Percentiles rank a stretch among this genome's conserved stretches.
These are phyloP conservation scores for Xiphophorus hellerii DNA, from an alignment of 2,113 vertebrate species.

Conservation along the genomic window DNA sequence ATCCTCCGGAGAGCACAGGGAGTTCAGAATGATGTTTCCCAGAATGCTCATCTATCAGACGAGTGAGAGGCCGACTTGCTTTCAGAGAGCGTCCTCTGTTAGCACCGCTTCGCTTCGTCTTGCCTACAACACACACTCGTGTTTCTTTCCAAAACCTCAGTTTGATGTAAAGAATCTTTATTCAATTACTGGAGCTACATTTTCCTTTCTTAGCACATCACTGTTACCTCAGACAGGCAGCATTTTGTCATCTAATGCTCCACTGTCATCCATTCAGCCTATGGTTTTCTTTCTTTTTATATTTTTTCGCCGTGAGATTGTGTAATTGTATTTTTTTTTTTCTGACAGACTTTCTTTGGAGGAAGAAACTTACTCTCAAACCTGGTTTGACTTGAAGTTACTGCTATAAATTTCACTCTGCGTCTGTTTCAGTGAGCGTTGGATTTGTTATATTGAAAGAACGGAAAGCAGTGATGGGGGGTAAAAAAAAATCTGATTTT, in stretches of 20 bases:
- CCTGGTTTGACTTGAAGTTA: neutral
- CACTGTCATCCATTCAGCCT: neutral
- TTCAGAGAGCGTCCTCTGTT: constrained; percentile 28
- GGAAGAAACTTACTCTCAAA: neutral
- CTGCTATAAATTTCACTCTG: neutral
- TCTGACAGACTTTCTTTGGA: neutral
- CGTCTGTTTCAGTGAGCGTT: no score
- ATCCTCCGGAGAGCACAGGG: constrained; percentile 56
- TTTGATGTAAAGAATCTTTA: constrained; percentile 46
- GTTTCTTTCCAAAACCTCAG: constrained; percentile 30
- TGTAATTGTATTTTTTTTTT: neutral
- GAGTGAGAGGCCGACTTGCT: constrained; percentile 29
- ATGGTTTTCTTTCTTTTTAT: neutral
- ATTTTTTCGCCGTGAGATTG: neutral
- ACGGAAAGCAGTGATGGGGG: neutral
- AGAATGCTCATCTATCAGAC: constrained; percentile 62
- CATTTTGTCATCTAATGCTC: neutral
- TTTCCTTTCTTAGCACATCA: constrained; percentile 15
- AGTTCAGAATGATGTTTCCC: constrained; percentile 57
- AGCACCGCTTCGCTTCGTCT: constrained; percentile 6
- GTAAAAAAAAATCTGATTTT: no score
- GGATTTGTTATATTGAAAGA: neutral
- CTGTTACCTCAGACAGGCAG: constrained; percentile 21
- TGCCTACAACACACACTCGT: constrained; percentile 17
- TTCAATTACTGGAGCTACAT: constrained; percentile 28